phyloP scores from a whole-genome alignment of 23 tunicate species.

The Diplosoma virens region DNA sequence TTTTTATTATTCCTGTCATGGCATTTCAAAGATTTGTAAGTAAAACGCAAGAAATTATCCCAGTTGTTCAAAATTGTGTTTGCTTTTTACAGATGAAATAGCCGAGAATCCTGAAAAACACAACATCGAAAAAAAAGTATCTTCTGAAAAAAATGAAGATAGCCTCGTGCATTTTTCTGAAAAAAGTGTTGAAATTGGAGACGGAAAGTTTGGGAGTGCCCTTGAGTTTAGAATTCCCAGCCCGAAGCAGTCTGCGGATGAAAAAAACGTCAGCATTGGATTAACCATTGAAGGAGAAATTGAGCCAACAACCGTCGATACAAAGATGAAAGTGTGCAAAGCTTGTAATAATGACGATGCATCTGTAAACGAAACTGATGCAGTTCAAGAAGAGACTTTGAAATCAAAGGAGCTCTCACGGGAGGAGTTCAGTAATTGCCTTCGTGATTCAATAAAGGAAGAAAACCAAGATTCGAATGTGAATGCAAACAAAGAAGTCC shows the following conservation, averaged over 20 bases:
- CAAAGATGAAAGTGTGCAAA: not conserved
- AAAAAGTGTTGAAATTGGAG: conserved; percentile 31
- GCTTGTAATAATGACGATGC: not conserved
- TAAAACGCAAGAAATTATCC: no score
- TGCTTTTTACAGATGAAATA: no score
- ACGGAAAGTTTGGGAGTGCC: conserved; percentile 61
- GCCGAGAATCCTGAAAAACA: no score
- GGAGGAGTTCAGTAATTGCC: not conserved
- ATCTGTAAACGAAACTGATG: no score
- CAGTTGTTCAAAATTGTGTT: no score
- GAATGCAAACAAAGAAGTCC: not conserved
- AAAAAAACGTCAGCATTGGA: not conserved
- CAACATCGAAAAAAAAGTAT: no score
- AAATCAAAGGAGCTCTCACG: not conserved
- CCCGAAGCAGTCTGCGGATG: not conserved
- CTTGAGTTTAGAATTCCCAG: conserved; percentile 46
- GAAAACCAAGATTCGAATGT: not conserved
- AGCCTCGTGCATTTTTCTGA: conserved; percentile 20
- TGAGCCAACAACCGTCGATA: not conserved
- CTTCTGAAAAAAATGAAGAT: no score
- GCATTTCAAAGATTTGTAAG: no score
- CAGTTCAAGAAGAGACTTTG: not conserved
- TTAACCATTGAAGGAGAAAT: not conserved
- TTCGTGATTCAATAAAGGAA: not conserved
- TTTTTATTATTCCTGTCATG: no score